Conservation (phyloP, 2,888 invertebrate genomes). For the Antheraea yamamai region DNA sequence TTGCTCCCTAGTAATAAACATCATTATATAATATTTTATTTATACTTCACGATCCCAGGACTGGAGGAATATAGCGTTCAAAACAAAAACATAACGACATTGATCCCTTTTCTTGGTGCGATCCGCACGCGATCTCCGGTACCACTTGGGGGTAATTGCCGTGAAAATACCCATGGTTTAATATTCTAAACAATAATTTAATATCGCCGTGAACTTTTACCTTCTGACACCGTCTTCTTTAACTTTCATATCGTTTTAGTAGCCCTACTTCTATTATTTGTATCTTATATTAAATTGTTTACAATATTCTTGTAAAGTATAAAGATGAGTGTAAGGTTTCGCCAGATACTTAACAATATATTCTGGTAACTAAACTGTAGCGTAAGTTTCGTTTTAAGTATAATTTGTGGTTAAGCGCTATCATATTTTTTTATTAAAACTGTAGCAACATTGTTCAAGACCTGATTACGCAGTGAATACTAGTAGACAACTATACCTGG, state of each 20-base stretch:
- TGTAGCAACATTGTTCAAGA: no score
- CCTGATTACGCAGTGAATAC: no score
- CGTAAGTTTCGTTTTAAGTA: no score
- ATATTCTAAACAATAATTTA: constrained; percentile 68
- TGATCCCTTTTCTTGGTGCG: constrained; percentile 53
- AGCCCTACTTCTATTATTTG: not conserved
- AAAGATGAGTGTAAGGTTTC: no score
- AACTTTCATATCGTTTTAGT: not conserved
- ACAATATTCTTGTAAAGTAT: not conserved
- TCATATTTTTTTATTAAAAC: no score
- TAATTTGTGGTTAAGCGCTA: no score
- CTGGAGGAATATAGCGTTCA: not conserved
- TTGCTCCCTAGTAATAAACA: not conserved
- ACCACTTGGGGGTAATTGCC: constrained; percentile 73
- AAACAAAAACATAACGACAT: constrained; percentile 44
- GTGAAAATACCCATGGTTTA: constrained; percentile 55
- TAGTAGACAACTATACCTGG: no score
- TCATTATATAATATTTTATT: not conserved
- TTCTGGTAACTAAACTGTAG: no score
- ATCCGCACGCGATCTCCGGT: constrained; percentile 65
- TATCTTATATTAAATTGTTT: not conserved
- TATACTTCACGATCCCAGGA: not conserved
- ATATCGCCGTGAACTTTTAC: constrained; percentile 71
- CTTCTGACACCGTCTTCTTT: constrained; percentile 45
- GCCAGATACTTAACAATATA: no score